These are phyloP conservation scores for Holocentrus rufus DNA, from an alignment of 2,797 vertebrate species.

Conservation along the genomic window DNA sequence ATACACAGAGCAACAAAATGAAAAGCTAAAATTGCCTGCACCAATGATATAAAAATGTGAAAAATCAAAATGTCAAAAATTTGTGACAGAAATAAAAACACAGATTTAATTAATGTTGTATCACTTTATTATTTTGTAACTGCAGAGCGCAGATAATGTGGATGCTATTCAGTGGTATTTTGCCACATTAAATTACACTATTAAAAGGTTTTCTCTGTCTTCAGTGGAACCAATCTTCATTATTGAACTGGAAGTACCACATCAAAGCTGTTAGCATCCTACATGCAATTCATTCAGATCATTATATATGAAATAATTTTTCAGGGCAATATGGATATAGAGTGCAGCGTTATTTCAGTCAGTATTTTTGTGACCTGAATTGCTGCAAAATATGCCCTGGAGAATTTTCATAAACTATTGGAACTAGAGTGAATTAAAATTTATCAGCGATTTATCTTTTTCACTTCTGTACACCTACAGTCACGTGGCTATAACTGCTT, in stretches of 20 bases:
- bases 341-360: background rate
- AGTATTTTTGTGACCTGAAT: background rate
- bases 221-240: background rate
- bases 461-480: background rate
- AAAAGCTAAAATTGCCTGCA: no score
- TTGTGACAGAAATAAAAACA: no score
- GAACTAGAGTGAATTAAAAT: no score
- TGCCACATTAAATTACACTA: background rate
- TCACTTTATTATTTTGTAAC: background rate
- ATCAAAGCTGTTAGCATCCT: background rate
- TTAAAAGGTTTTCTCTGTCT: background rate
- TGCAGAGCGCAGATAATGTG: background rate
- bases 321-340: no score
- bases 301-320: no score
- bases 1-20: no score
- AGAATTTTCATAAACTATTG: no score
- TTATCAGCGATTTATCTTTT: background rate
- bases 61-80: no score
- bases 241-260: background rate
- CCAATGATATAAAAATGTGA: no score
- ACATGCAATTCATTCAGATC: no score
- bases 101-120: background rate
- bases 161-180: background rate
- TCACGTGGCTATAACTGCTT: slow-evolving; percentile 77
- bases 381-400: background rate